phyloP scores from a whole-genome alignment of 2,113 vertebrate genomes.

The Myrmecophaga tridactyla region DNA sequence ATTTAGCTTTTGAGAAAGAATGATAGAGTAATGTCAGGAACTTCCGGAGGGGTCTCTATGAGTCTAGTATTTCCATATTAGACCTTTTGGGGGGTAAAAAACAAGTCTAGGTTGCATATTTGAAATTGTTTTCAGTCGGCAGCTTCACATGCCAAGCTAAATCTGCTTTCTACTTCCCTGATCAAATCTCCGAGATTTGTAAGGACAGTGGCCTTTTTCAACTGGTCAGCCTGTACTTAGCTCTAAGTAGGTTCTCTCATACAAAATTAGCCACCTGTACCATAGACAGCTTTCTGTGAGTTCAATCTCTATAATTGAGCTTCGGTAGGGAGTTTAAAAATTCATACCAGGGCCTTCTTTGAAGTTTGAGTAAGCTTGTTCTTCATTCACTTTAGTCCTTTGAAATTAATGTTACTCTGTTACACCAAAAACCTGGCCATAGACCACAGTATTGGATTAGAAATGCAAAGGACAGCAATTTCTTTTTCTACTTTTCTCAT shows the following conservation, averaged over 20 bases:
- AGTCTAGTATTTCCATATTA: conserved; percentile 88
- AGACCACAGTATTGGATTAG: background rate
- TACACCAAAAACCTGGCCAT: background rate
- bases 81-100: conserved; percentile 82
- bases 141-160: conserved; percentile 86
- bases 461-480: background rate
- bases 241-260: conserved; percentile 12
- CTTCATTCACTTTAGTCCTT: background rate
- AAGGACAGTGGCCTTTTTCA: conserved; percentile 65
- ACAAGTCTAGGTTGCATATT: conserved; percentile 83
- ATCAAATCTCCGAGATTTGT: conserved; percentile 78
- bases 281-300: background rate
- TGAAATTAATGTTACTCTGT: background rate
- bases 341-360: background rate
- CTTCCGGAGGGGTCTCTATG: conserved; percentile 84
- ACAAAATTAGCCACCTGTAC: conserved; percentile 1
- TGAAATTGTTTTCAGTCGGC: conserved; percentile 84
- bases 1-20: conserved; percentile 86
- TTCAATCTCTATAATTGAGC: background rate
- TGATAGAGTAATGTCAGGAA: conserved; percentile 86
- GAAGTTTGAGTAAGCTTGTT: background rate
- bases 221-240: conserved; percentile 4
- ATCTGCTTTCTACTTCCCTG: conserved; percentile 75
- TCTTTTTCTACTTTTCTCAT: background rate
- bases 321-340: conserved; percentile 12